Percentiles rank a stretch among this genome's conserved stretches.
These are phyloP conservation scores for Cecropterus lyciades DNA, from an alignment of 1,140 invertebrate species.

Conservation along the genomic window DNA sequence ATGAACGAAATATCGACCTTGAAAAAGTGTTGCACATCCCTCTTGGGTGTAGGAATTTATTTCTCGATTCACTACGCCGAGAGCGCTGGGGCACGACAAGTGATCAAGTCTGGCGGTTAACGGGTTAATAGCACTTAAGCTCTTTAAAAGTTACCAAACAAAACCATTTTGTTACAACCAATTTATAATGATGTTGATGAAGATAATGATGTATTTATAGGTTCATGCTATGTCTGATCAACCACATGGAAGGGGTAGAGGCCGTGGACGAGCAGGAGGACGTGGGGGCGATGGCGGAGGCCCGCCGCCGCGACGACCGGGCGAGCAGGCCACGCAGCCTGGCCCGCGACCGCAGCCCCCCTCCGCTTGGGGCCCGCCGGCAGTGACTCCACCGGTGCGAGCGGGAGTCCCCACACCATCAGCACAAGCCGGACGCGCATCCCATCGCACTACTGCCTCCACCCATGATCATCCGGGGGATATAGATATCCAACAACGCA, in stretches of 20 bases:
- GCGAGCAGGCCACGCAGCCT: conserved; percentile 47
- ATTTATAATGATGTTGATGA: too few species aligned
- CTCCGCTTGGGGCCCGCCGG: conserved; percentile 62
- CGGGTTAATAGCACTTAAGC: too few species aligned
- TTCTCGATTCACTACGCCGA: too few species aligned
- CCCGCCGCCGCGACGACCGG: conserved; percentile 53
- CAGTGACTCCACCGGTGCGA: conserved; percentile 57
- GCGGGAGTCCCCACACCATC: conserved; percentile 59
- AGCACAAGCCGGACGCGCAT: conserved; percentile 56
- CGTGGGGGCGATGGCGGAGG: conserved; percentile 49
- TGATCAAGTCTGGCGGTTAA: too few species aligned
- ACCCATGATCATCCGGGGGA: conserved; percentile 72
- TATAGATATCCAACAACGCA: conserved; percentile 65
- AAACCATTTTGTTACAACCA: too few species aligned
- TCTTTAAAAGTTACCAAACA: too few species aligned
- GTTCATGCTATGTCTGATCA: conserved; percentile 54
- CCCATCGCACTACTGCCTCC: conserved; percentile 55
- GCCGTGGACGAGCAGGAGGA: conserved; percentile 58
- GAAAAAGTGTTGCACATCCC: too few species aligned
- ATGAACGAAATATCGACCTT: too few species aligned
- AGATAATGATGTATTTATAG: too few species aligned
- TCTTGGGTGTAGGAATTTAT: too few species aligned
- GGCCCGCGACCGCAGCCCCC: conserved; percentile 66
- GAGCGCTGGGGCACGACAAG: too few species aligned
- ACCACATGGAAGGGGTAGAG: conserved; percentile 53